phyloP scores from a whole-genome alignment of 64 coral and sea anemone genomes.

The Anthopleura sola region DNA sequence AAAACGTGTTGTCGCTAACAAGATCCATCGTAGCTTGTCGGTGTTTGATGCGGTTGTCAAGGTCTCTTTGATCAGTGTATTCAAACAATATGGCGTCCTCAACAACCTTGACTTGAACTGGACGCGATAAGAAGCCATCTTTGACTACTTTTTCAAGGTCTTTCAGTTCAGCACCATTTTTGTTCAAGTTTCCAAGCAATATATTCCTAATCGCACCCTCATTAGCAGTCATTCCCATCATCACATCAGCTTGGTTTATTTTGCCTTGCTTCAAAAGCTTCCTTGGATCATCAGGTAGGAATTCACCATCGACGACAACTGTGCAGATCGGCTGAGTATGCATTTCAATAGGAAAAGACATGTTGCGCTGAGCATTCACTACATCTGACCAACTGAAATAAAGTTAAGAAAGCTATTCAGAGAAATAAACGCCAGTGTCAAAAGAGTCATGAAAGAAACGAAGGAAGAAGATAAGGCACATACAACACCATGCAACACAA shows the following conservation, averaged over 20 bases:
- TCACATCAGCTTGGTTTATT: slow-evolving; percentile 12
- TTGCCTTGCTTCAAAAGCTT: not conserved
- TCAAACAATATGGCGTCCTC: slow-evolving; percentile 21
- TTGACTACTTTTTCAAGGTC: not conserved
- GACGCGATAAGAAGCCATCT: not conserved
- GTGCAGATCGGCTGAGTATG: not conserved
- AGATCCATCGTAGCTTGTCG: not conserved
- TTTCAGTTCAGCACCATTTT: not conserved
- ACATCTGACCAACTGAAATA: not conserved
- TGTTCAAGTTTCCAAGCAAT: not conserved
- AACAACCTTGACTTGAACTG: not conserved
- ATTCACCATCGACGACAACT: not conserved
- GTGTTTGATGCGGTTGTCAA: not conserved
- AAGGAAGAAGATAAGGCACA: too few species aligned
- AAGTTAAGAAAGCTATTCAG: too few species aligned
- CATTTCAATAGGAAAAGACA: not conserved
- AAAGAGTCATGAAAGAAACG: too few species aligned
- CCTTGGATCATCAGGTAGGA: not conserved
- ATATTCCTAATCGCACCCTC: not conserved
- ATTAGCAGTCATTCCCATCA: slow-evolving; percentile 1
- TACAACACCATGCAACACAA: too few species aligned
- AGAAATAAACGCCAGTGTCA: too few species aligned
- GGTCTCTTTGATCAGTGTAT: slow-evolving; percentile 12
- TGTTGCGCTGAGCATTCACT: not conserved
- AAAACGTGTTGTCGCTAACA: not conserved